Conservation (phyloP, 1,140 invertebrate genomes). For the Drosophila virilis region DNA sequence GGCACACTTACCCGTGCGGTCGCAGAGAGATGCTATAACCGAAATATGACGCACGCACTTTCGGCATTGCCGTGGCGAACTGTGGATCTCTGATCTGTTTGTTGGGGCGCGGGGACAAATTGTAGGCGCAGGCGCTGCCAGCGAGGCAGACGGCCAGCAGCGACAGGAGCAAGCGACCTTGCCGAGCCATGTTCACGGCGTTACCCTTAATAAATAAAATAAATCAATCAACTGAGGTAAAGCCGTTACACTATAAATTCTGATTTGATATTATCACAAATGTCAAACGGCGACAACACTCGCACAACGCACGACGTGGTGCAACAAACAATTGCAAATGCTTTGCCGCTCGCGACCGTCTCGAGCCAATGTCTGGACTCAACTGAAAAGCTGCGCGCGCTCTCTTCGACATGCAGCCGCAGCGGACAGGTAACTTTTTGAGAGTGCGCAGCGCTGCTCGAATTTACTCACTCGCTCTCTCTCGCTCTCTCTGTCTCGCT, state of each 20-base stretch:
- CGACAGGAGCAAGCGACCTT: slow-evolving; percentile 34
- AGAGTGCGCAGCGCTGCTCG: background rate
- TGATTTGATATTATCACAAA: slow-evolving; percentile 43
- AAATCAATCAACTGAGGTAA: slow-evolving; percentile 15
- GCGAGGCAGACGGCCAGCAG: slow-evolving; percentile 13
- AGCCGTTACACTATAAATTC: slow-evolving; percentile 2
- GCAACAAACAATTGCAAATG: background rate
- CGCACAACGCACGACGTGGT: background rate
- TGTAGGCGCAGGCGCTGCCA: slow-evolving; percentile 52
- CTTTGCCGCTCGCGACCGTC: slow-evolving; percentile 5
- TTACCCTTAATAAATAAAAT: background rate
- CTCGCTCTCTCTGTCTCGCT: background rate
- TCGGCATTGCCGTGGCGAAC: slow-evolving; percentile 62
- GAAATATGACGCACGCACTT: slow-evolving; percentile 82
- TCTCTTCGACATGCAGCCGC: background rate
- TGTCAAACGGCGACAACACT: background rate
- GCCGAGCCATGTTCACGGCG: slow-evolving; percentile 15
- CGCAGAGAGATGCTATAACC: slow-evolving; percentile 75
- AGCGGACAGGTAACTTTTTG: slow-evolving; percentile 37
- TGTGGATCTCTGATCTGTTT: slow-evolving; percentile 68
- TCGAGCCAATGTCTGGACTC: slow-evolving; percentile 27
- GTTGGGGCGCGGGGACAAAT: slow-evolving; percentile 80
- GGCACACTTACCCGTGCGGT: slow-evolving; percentile 70
- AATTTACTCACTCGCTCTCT: background rate
- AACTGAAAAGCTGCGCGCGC: slow-evolving; percentile 31